Base-by-base conservation (phyloP, 2,888 invertebrate species). In the Campoletis raptor region DNA sequence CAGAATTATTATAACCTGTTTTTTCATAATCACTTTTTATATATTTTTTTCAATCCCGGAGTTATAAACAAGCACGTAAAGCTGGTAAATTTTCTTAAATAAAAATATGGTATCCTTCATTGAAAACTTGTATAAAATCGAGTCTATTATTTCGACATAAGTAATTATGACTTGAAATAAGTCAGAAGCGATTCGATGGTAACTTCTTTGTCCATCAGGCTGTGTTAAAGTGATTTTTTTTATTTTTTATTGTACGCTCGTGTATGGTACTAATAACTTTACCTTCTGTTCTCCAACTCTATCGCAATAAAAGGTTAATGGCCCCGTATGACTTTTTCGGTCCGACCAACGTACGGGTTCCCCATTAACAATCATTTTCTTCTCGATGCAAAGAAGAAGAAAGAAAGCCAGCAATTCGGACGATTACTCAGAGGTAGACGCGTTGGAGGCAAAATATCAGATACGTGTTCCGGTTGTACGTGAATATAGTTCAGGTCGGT, bases 381-480 rank as follows among this genome's bases (percentile, higher is more conserved):
- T 67, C 67, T 40, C 12, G 57, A 42, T 67, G 45, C 54, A 74
- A 69, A 42, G 73, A 37, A 15, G 79, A 45, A 30, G 45, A 21
- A 72, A 30, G 64, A 30, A 36, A 81, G 83, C 57, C 30, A 30
- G 30, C 30, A 30, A 48, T 67, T 74, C 37, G 21, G 61, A 61
- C 52, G 67, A 79, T 83, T 83, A 73, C 79, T 42, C 69, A 24
- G 48, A n/a, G 37, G 74, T 67, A 74, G 74, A 74, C 57, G 74
- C 67, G 67, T 52, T 40, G 42, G 67, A 61, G 79, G 80, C 69
- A 74, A 76, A 84, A 84, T 80, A 84, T 76, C 57, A 80, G 48
- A 69, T 74, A 80, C 69, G 72, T 66, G 64, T 66, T 45, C 64
- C 81, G 73, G 24, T 12, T 57, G n/a, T 40, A 64, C 73, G 73